Evolutionary conservation across 2,888 invertebrate genomes (phyloP).

Genomic region (Rotaria magnacalcarata): DNA sequence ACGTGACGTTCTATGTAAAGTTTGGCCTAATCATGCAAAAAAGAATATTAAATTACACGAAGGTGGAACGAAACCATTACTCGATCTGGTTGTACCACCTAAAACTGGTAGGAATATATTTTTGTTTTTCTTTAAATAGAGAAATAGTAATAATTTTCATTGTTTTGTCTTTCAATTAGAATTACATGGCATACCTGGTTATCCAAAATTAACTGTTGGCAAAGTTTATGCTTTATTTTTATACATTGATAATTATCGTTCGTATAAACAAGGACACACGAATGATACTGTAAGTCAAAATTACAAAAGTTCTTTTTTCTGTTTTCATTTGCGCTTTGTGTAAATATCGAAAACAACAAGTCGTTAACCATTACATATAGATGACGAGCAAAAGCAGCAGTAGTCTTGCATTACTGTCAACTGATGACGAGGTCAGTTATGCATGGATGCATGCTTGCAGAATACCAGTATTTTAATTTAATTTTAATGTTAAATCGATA

Average conservation of each 20-base stretch:
- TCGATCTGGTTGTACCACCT: constrained; percentile 86
- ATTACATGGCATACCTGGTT: constrained; percentile 60
- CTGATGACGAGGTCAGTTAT: too few species aligned
- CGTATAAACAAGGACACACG: constrained; percentile 60
- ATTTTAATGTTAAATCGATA: not conserved
- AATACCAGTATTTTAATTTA: too few species aligned
- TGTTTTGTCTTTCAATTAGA: constrained; percentile 46
- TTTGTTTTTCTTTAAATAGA: too few species aligned
- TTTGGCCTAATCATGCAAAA: constrained; percentile 97
- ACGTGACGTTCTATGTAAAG: constrained; percentile 83
- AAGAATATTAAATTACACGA: constrained; percentile 64
- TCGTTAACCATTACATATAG: not conserved
- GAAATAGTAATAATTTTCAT: too few species aligned
- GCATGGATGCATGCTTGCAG: too few species aligned
- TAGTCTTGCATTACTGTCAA: too few species aligned
- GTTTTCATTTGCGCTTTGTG: too few species aligned
- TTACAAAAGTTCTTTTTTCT: too few species aligned
- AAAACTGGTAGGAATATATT: constrained; percentile 65
- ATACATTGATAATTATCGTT: constrained; percentile 92
- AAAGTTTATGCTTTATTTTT: constrained; percentile 95
- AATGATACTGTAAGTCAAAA: not conserved
- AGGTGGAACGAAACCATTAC: constrained; percentile 60
- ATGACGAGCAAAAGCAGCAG: not conserved
- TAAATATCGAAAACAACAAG: too few species aligned
- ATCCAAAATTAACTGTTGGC: constrained; percentile 89